Base-by-base conservation (phyloP, 2,888 invertebrate species). In the Hirtodrosophila alboralis region DNA sequence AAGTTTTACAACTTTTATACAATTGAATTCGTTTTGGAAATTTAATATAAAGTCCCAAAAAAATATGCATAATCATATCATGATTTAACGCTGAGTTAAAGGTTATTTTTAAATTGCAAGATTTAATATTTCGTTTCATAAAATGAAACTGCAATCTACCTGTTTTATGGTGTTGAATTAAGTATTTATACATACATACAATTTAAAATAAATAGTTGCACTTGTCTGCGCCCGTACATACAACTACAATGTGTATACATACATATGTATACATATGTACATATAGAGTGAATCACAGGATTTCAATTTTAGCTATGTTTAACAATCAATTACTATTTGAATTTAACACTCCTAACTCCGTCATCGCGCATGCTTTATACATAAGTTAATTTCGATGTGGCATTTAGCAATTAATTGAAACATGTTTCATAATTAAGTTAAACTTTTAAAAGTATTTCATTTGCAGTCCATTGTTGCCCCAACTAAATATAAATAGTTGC, bases 211-310 rank as follows among this genome's bases (percentile, higher is more conserved):
- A 18, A 41, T 28, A 31, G 9, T 28, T 9, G 36, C 36, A 18
- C 18, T 4, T 45, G 16, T 13, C 40, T 43, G 41, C 45, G 31
- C 9, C 40, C 49, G 34, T 63, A 62, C 63, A 49, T 57, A 59
- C 59, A 73, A 60, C 37, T 57, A 43, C 31, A 34, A 21, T 54
- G 45, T 53, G 36, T 18, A 23, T 45, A 44, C 54, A 70, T 60
- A 66, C 59, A 57, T 69, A 52, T 65, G 56, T 26, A 51, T 38
- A 16, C 53, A 28, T 51, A 51, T 47, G 58, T 69, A 70, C 65
- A 75, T 75, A 73, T 67, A 86, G 65, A 75, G 73, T 84, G 85
- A 85, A 84, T 84, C 84, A 84, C 84, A 84, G 84, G 83, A 84
- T 86, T 83, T 86, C 53, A 74, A 85, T 71, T 81, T 86, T 68